These are phyloP conservation scores for Zelostemma sp. DNA, from an alignment of 1,140 invertebrate species.

Conservation along the genomic window DNA sequence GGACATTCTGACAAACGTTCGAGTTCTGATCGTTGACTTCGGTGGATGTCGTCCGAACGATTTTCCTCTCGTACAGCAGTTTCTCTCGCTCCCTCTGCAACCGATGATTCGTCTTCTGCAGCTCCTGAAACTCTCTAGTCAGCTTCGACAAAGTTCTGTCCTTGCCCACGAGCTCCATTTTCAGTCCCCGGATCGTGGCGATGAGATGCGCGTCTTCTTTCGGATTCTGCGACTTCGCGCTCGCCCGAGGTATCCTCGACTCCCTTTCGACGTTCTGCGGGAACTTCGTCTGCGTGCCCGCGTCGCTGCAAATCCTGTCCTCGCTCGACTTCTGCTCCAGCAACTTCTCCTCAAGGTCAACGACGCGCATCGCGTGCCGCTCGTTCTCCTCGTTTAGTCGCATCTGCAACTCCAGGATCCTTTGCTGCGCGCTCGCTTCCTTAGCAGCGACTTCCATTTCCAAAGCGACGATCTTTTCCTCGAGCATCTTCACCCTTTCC, in stretches of 20 bases:
- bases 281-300: slow-evolving; percentile 57
- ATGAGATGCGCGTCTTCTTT: slow-evolving; percentile 83
- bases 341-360: slow-evolving; percentile 75
- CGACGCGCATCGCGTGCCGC: slow-evolving; percentile 81
- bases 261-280: slow-evolving; percentile 42
- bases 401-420: slow-evolving; percentile 78
- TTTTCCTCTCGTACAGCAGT: slow-evolving; percentile 60
- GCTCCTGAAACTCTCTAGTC: slow-evolving; percentile 80
- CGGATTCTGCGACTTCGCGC: slow-evolving; percentile 56
- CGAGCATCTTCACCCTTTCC: slow-evolving; percentile 72
- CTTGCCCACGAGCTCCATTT: slow-evolving; percentile 78
- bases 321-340: slow-evolving; percentile 47
- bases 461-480: slow-evolving; percentile 77
- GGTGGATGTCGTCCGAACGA: background rate
- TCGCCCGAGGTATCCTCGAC: slow-evolving; percentile 28
- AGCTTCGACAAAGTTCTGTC: slow-evolving; percentile 79
- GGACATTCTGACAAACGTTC: slow-evolving; percentile 58
- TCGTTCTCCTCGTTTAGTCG: slow-evolving; percentile 81
- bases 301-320: slow-evolving; percentile 51
- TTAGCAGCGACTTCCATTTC: slow-evolving; percentile 78
- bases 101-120: slow-evolving; percentile 79
- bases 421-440: slow-evolving; percentile 77
- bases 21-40: slow-evolving; percentile 66
- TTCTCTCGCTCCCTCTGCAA: slow-evolving; percentile 82
- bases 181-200: slow-evolving; percentile 82